Evolutionary conservation across 2,888 invertebrate species (phyloP), one percentile per base, ranked within the genome.

Genomic region (Allolobophora icterica): DNA sequence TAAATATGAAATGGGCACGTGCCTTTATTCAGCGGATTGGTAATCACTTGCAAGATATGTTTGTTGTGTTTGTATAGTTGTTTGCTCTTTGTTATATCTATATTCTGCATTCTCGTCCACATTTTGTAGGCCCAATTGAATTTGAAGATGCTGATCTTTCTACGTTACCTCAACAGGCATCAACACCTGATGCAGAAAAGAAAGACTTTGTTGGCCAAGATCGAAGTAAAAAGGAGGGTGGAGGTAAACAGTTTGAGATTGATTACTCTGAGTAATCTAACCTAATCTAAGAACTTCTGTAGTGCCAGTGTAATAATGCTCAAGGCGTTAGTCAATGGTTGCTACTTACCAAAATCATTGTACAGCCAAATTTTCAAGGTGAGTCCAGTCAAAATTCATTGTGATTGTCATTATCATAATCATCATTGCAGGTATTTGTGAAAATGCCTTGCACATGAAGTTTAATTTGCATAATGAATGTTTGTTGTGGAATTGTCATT

Each of bases 101-200:
- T 42, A 13, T 15, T 52, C 52, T 52, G 52, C 52, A 71, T n/a
- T 71, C 52, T 21, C 52, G 0, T 87, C 34, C 35, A 17, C 30
- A 5, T 87, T 34, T 33, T 33, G 33, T 87, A 96, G 96, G 96
- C 93, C 95, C 95, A 83, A 94, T 96, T 89, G 96, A 96, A 93
- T 95, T 96, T 94, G 96, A 96, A 92, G 96, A 96, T 92, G 95
- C 95, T 35, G 95, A 95, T 92, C 92, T 95, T 89, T 94, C 95
- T 17, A 94, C 94, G 89, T 92, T 95, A 90, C 94, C 94, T 15
- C 87, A 87, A 87, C 91, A 94, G 8, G 93, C 94, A 30, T 90
- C 89, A 35, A 91, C 92, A 21, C 91, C 91, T 34, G 93, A 93
- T 58, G 40, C 84, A n/a, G 93, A 93, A 52, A 92, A 91, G 90